Evolutionary conservation across 2,113 vertebrate genomes (phyloP), one percentile per base, ranked within the genome.

Genomic region (Epinephelus fuscoguttatus): DNA sequence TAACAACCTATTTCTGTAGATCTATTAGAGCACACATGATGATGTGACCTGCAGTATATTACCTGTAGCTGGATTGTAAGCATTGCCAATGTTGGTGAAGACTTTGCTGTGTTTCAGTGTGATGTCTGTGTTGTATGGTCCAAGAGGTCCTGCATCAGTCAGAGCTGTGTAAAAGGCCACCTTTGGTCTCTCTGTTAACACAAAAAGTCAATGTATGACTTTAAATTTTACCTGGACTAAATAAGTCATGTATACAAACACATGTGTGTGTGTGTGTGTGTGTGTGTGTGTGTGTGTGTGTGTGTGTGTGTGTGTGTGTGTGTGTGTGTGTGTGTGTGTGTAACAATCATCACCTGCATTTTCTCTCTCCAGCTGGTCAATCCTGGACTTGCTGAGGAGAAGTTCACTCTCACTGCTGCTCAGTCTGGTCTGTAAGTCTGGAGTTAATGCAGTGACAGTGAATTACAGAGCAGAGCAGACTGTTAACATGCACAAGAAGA

Each of bases 11-110:
- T 61, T 15, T 6, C 11, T 60, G 10, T 42, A 60, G 12, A 50
- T 30, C 2, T 15, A 33, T 6, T 21, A 7, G 42, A 52, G 1
- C 1, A 13, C 19, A 49, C 19, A 0, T 27, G 13, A 3, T 30
- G 25, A 33, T 30, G 55, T 62, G n/a, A 33, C 18, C 33, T 15
- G 25, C 45, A 37, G 27, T 45, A 19, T 45, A n/a, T 78, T 78
- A 79, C 75, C 82, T 73, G 82, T 84, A 7, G 23, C 17, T 66
- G 71, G 52, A 57, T 53, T 66, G 47, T 75, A 82, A 40, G 70
- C 53, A 15, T 70, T 66, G 68, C 68, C 68, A 14, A 70, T 40
- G 68, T 70, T 70, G 68, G 68, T 55, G 68, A 70, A 70, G 50
- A 70, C 50, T 12, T 70, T 70, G 69, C 50, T 70, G 69, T 56